These are phyloP conservation scores for Brachyhypopomus gauderio DNA, from an alignment of 2,113 vertebrate genomes.

Conservation along the genomic window DNA sequence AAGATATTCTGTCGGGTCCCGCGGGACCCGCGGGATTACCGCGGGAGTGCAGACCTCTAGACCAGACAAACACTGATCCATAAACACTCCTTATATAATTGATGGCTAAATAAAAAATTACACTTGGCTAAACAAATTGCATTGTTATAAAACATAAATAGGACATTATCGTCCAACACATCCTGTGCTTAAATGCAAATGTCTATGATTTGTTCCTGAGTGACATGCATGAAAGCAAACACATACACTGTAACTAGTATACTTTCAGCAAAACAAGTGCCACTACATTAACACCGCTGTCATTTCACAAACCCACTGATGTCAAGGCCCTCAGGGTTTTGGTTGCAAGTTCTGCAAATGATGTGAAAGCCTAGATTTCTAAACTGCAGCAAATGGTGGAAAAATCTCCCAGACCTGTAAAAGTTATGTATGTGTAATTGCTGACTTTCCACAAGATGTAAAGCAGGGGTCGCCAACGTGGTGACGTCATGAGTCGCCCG, in stretches of 20 bases:
- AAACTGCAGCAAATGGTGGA: neutral
- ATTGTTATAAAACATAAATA: neutral
- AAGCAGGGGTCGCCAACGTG: too few relatives aligned
- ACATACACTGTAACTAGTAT: neutral
- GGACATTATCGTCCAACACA: neutral
- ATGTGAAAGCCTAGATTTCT: constrained; percentile 9
- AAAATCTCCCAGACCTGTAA: neutral
- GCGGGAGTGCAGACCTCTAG: too few relatives aligned
- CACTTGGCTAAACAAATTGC: neutral
- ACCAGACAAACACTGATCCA: too few relatives aligned
- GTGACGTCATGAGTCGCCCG: too few relatives aligned
- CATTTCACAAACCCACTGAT: neutral
- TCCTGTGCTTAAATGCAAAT: neutral
- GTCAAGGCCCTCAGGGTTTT: neutral
- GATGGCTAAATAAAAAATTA: too few relatives aligned
- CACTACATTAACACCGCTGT: neutral
- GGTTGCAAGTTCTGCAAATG: neutral
- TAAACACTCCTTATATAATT: too few relatives aligned
- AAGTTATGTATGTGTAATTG: neutral
- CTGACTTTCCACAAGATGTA: neutral
- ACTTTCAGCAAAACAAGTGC: constrained; percentile 17
- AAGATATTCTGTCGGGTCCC: too few relatives aligned
- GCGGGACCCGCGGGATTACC: too few relatives aligned
- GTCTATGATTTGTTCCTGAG: neutral
- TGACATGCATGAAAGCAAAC: constrained; percentile 16